Conservation (phyloP, 2,797 vertebrate species). For the Morus bassanus region DNA sequence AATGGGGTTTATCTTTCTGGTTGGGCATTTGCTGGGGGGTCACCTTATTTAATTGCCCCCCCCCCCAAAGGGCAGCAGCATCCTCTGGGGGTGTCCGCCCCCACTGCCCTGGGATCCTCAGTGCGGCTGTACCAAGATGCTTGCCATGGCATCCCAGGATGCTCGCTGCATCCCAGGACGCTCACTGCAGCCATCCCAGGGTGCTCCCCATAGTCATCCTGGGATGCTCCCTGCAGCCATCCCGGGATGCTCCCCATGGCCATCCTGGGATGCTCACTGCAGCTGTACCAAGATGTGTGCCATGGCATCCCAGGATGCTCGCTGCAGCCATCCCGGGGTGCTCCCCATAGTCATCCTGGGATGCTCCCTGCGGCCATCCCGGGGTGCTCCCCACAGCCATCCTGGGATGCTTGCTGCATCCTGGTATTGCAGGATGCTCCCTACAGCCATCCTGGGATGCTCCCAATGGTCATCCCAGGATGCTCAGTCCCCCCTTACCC, state of each 20-base stretch:
- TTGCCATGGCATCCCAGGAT: accelerated
- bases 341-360: accelerated
- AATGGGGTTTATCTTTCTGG: background rate
- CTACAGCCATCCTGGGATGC: accelerated
- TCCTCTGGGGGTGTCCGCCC: background rate
- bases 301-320: no score
- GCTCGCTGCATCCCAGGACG: accelerated
- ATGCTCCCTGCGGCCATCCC: background rate
- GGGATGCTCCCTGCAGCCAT: background rate
- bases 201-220: no score
- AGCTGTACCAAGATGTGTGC: no score
- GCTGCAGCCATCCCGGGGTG: accelerated
- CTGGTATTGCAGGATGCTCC: accelerated
- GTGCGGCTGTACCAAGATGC: background rate
- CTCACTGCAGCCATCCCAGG: background rate
- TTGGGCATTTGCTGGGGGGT: background rate
- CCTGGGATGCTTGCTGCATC: background rate
- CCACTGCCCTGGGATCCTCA: accelerated
- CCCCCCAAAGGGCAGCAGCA: background rate
- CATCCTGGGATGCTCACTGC: background rate
- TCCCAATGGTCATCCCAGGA: background rate
- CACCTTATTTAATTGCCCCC: background rate
- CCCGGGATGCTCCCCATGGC: background rate
- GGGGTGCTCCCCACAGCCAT: background rate
- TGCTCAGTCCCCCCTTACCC: accelerated